Evolutionary conservation across 2,113 vertebrate genomes (phyloP), one percentile per base, ranked within the genome.

Genomic region (Phyllostomus hastatus): DNA sequence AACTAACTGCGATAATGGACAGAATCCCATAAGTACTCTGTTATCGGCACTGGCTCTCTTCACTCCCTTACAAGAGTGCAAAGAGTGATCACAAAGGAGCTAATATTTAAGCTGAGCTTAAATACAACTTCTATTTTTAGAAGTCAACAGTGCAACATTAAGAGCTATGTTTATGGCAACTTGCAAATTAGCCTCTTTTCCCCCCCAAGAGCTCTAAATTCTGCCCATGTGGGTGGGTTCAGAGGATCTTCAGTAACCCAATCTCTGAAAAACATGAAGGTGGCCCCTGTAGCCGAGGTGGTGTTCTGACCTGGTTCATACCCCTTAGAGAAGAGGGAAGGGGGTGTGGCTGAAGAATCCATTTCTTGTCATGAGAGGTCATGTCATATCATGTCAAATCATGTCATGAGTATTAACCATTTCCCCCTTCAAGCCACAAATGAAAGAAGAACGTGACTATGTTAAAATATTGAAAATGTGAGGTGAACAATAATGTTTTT

Each of bases 161-260:
- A 88, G 43, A 95, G 19, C 46, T 91, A 17, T 75, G 52, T 75
- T 95, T 88, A 67, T 92, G 92, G 75, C 91, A 96, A 67, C 67
- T 91, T 93, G 31, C 80, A 78, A 85, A 82, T 91, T 82, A 61
- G 72, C 57, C 20, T 16, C 8, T 11, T 24, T 2, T 5, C 1
- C 57, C 20, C 20, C 24, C 48, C 35, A 72, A 67, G 67, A 89
- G 9, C 31, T 73, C 57, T 80, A 57, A 92, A 84, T 92, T 94
- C 75, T 93, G 69, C 72, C 64, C 3, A 10, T 88, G 20, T 46
- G 38, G 24, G 38, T 84, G 26, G 26, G 15, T 61, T 72, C 64
- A 91, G 64, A 38, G 81, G 69, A 33, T 38, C 78, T 69, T 70
- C 28, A 28, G 16, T 91, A 46, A 89, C 24, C 64, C 17, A 10